These are phyloP conservation scores for Proterorhinus semilunaris DNA, from an alignment of 2,113 vertebrate species.

Conservation along the genomic window DNA sequence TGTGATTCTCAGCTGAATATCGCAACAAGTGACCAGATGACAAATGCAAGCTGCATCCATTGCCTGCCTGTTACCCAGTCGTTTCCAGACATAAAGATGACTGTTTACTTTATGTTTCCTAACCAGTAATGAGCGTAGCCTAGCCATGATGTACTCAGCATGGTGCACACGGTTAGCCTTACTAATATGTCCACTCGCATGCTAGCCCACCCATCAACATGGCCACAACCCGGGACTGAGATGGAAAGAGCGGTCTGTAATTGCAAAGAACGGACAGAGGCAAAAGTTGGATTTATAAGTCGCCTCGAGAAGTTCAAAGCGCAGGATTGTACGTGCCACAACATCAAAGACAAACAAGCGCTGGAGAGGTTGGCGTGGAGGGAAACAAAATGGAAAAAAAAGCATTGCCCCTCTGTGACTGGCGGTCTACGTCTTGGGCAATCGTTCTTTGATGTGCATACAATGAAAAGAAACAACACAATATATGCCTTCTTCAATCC, in stretches of 20 bases:
- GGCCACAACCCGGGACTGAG: background rate
- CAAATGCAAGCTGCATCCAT: conserved; percentile 23
- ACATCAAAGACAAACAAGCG: conserved; percentile 44
- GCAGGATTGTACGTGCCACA: conserved; percentile 21
- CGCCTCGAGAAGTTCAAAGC: conserved; percentile 24
- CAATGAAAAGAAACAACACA: conserved; percentile 9
- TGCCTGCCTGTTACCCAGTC: conserved; percentile 38
- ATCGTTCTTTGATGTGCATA: conserved; percentile 39
- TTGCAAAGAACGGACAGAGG: conserved; percentile 2
- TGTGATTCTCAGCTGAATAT: conserved; percentile 15
- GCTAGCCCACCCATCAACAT: conserved; percentile 26
- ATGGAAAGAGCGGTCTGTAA: conserved; percentile 15
- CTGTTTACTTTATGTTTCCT: conserved; percentile 39
- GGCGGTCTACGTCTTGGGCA: conserved; percentile 7
- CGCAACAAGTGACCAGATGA: conserved; percentile 24
- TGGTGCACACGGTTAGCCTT: conserved; percentile 47
- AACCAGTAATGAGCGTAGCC: conserved; percentile 54
- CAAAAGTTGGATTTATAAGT: conserved; percentile 24
- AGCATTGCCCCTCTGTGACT: conserved; percentile 10
- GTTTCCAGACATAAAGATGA: conserved; percentile 51
- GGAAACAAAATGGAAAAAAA: conserved; percentile 17
- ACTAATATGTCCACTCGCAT: conserved; percentile 26
- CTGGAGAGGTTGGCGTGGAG: conserved; percentile 25
- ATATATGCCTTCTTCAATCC: background rate
- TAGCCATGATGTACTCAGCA: conserved; percentile 55